Conservation (phyloP, 92 coral and sea anemone species). For the Anthopleura xanthogrammica region DNA sequence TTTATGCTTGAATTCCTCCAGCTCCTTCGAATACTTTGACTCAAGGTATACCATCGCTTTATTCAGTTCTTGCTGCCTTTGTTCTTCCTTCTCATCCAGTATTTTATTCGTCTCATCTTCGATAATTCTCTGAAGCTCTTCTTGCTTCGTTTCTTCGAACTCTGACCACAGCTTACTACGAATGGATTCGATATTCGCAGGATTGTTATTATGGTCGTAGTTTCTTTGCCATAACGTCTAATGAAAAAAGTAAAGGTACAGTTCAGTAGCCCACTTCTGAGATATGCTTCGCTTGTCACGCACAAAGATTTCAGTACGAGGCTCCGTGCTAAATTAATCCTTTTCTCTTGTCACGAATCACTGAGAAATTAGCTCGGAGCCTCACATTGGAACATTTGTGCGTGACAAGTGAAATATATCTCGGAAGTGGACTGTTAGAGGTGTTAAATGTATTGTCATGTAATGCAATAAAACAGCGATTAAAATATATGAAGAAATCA, state of each 20-base stretch:
- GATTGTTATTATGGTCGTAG: conserved; percentile 42
- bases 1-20: conserved; percentile 91
- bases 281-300: too few species aligned
- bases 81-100: conserved; percentile 62
- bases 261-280: too few species aligned
- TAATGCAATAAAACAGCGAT: too few species aligned
- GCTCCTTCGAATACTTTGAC: conserved; percentile 80
- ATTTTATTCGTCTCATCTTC: conserved; percentile 70
- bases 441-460: too few species aligned
- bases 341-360: too few species aligned
- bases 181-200: conserved; percentile 41
- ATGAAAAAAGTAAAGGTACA: neutral
- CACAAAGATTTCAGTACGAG: too few species aligned
- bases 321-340: too few species aligned
- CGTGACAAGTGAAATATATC: too few species aligned
- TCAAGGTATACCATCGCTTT: conserved; percentile 82
- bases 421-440: too few species aligned
- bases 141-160: conserved; percentile 71
- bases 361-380: too few species aligned
- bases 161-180: conserved; percentile 66
- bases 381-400: too few species aligned
- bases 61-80: conserved; percentile 70
- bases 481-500: too few species aligned
- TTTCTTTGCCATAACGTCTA: conserved; percentile 34
- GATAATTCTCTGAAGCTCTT: conserved; percentile 58